A percentile compares a stretch with the other conserved stretches of the same genome.
These are phyloP conservation scores for Parus major DNA, from an alignment of 2,113 vertebrate species.

Conservation along the genomic window DNA sequence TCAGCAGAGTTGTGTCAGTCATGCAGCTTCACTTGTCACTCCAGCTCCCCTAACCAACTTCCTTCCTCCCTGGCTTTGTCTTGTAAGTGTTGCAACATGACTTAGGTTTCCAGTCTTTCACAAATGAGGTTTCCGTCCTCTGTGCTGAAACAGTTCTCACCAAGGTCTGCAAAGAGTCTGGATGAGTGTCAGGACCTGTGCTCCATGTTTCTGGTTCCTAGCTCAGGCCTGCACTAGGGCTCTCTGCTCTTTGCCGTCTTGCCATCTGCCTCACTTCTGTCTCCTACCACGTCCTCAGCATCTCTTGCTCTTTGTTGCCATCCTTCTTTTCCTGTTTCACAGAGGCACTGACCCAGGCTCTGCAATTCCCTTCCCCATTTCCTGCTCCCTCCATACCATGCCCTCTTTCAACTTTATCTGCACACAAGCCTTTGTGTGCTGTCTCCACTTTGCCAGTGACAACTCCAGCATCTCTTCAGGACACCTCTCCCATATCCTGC, in stretches of 20 bases:
- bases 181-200: neutral
- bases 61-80: neutral
- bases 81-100: neutral
- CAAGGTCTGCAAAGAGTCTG: neutral
- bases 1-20: neutral
- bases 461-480: neutral
- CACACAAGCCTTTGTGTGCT: rapidly evolving
- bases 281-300: rapidly evolving
- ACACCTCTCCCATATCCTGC: neutral
- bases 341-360: neutral
- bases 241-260: neutral
- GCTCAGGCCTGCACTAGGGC: neutral
- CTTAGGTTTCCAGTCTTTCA: neutral
- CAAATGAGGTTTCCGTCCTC: neutral
- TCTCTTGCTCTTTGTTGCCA: neutral
- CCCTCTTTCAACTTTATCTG: neutral
- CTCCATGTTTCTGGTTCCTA: neutral
- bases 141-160: neutral
- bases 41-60: neutral
- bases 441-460: neutral
- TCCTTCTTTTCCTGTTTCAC: neutral
- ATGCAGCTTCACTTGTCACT: neutral
- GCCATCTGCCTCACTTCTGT: neutral
- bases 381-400: neutral
- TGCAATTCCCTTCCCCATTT: neutral